A percentile compares a stretch with the other conserved stretches of the same genome.
phyloP scores from a whole-genome alignment of 2,113 vertebrate genomes.

The Forbesichthys agassizii region DNA sequence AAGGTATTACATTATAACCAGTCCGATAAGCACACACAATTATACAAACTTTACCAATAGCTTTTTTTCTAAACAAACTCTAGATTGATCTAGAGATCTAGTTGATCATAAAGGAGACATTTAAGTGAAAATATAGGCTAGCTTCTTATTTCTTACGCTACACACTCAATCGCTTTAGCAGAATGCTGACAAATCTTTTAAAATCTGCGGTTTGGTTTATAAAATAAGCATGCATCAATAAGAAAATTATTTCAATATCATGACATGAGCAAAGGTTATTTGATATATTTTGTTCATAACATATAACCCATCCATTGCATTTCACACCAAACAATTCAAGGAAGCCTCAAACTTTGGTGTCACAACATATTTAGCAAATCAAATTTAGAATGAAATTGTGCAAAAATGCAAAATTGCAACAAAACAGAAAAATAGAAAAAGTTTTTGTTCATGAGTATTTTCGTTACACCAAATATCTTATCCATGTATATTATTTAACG shows the following conservation, averaged over 20 bases:
- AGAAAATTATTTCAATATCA: too few relatives aligned
- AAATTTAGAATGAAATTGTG: slow-evolving; percentile 5
- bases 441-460: too few relatives aligned
- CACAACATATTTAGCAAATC: neutral
- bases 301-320: neutral
- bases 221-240: neutral
- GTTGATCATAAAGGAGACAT: too few relatives aligned
- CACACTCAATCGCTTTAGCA: neutral
- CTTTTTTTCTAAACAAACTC: too few relatives aligned
- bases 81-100: too few relatives aligned
- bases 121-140: neutral
- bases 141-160: neutral
- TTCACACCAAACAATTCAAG: neutral
- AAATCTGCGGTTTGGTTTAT: neutral
- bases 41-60: neutral
- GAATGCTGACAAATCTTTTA: neutral
- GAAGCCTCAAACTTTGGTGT: neutral
- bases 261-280: neutral
- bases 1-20: neutral
- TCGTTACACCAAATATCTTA: too few relatives aligned
- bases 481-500: too few relatives aligned
- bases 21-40: neutral
- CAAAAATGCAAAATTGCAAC: slow-evolving; percentile 5
- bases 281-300: neutral
- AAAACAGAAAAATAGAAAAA: neutral